phyloP scores from a whole-genome alignment of 2,888 invertebrate genomes.

The Oscheius sp. region DNA sequence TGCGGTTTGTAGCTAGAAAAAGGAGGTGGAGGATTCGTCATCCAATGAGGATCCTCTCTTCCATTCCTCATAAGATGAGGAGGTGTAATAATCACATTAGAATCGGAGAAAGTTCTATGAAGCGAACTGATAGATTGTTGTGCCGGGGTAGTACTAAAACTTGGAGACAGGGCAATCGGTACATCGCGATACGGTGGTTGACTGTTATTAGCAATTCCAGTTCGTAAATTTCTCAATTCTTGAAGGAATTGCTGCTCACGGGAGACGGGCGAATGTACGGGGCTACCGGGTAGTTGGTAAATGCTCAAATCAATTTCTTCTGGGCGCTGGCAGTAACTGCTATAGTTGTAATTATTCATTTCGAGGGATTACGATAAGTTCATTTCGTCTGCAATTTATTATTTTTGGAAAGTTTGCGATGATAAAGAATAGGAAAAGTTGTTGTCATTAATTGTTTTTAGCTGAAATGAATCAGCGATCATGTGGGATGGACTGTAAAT shows the following conservation, averaged over 20 bases:
- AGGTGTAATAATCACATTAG: constrained; percentile 1
- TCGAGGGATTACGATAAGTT: not conserved
- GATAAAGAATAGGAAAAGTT: not conserved
- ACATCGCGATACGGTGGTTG: not conserved
- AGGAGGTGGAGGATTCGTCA: constrained; percentile 19
- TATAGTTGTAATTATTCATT: constrained; percentile 20
- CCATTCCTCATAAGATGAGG: not conserved
- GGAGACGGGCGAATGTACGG: constrained; percentile 1
- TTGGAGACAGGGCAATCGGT: not conserved
- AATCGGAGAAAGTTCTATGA: constrained; percentile 24
- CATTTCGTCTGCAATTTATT: constrained; percentile 7
- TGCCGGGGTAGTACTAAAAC: not conserved
- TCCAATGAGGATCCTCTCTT: constrained; percentile 3
- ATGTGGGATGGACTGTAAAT: not conserved
- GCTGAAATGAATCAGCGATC: not conserved
- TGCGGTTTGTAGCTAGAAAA: not conserved
- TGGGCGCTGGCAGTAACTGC: constrained; percentile 21
- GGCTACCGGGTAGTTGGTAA: constrained; percentile 5
- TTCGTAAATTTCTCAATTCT: constrained; percentile 5
- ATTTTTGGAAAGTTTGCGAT: not conserved
- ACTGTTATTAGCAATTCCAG: not conserved
- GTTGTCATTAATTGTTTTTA: not conserved
- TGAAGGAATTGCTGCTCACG: constrained; percentile 12
- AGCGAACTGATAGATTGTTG: not conserved
- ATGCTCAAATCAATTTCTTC: constrained; percentile 19